These are phyloP conservation scores for Zoanthus sansibaricus DNA, from an alignment of 92 coral and sea anemone species.

Conservation along the genomic window DNA sequence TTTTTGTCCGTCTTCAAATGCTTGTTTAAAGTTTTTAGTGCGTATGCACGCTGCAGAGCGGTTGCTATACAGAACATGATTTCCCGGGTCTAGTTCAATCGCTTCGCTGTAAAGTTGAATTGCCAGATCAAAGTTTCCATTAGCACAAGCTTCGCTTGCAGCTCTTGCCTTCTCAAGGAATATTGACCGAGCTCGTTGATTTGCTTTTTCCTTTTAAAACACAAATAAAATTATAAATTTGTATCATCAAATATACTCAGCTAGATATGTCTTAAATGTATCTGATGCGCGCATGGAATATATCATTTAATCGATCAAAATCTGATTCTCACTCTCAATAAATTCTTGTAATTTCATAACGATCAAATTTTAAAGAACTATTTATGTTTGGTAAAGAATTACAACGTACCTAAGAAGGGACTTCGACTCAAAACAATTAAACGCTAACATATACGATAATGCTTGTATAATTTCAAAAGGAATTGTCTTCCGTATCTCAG, in stretches of 20 bases:
- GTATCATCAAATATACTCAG: background rate
- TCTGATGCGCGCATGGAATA: background rate
- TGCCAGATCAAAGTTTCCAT: constrained; percentile 88
- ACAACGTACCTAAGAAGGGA: background rate
- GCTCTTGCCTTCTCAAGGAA: constrained; percentile 80
- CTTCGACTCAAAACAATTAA: constrained; percentile 25
- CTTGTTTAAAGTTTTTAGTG: constrained; percentile 82
- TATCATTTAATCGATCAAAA: constrained; percentile 30
- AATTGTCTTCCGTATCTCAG: constrained; percentile 5
- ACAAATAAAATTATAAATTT: constrained; percentile 45
- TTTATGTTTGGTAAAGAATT: background rate
- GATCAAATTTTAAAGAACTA: constrained; percentile 23
- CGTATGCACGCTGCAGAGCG: constrained; percentile 96
- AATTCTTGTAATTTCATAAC: background rate
- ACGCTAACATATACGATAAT: background rate
- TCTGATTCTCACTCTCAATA: constrained; percentile 7
- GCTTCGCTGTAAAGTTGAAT: constrained; percentile 92
- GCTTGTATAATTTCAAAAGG: background rate
- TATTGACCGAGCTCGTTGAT: constrained; percentile 70
- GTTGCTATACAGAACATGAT: constrained; percentile 96
- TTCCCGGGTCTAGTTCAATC: constrained; percentile 86
- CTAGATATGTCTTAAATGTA: constrained; percentile 22
- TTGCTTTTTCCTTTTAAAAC: constrained; percentile 45
- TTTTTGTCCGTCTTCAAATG: constrained; percentile 88
- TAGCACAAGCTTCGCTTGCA: constrained; percentile 94